phyloP scores from a whole-genome alignment of 2,888 invertebrate genomes.

The Hylaea fasciaria region DNA sequence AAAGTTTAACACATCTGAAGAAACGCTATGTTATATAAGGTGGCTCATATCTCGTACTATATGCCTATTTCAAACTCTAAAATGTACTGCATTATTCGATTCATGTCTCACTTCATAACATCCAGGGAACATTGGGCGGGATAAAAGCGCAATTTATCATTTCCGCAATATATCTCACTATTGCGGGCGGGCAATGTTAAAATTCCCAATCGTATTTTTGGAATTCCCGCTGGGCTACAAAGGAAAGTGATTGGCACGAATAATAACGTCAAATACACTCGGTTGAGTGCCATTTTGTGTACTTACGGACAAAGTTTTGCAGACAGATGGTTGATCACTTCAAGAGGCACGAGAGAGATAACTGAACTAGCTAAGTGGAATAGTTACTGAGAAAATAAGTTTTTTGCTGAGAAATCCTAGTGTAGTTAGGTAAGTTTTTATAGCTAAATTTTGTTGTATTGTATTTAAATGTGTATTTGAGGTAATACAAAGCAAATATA shows the following conservation, averaged over 20 bases:
- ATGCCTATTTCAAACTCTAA: neutral
- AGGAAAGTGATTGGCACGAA: slow-evolving; percentile 12
- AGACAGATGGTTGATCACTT: slow-evolving; percentile 3
- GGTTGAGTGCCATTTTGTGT: slow-evolving; percentile 24
- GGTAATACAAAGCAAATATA: too few species aligned
- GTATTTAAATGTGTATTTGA: too few species aligned
- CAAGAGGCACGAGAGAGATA: slow-evolving; percentile 1
- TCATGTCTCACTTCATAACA: slow-evolving; percentile 18
- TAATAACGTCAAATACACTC: slow-evolving; percentile 7
- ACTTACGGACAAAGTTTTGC: neutral
- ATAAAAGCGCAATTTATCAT: slow-evolving; percentile 30
- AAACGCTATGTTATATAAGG: too few species aligned
- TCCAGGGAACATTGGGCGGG: slow-evolving; percentile 15
- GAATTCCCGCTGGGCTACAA: slow-evolving; percentile 5
- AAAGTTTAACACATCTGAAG: too few species aligned
- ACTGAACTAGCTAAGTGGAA: slow-evolving; percentile 6
- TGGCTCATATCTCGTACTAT: neutral
- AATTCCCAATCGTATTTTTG: slow-evolving; percentile 18
- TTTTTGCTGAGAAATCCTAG: neutral
- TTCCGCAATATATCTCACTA: slow-evolving; percentile 18
- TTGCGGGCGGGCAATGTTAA: slow-evolving; percentile 15
- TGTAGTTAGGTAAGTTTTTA: too few species aligned
- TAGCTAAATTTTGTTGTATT: too few species aligned
- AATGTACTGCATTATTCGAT: slow-evolving; percentile 12
- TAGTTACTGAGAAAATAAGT: neutral